Evolutionary conservation across 2,797 vertebrate species (phyloP), one percentile per base, ranked within the genome.

Genomic region (Microhierax caerulescens): DNA sequence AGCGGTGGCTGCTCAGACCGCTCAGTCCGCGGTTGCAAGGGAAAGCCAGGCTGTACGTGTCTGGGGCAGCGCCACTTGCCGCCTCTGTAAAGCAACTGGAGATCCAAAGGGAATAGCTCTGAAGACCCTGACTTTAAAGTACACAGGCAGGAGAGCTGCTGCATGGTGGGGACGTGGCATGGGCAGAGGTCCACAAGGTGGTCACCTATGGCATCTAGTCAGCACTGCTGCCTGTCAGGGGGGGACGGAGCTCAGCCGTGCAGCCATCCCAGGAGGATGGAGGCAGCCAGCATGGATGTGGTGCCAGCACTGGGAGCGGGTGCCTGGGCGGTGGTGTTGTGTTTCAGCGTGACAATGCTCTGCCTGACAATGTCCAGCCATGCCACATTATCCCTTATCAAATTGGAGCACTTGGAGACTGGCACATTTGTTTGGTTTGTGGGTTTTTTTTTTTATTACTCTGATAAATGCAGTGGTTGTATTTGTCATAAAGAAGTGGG

Each of bases 91-190:
- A 63, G n/a, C 34, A 8, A 1, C 2, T 24, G 53, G 47, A 68
- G 32, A 24, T 48, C 57, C 12, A 28, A 15, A 20, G 20, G 18
- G 54, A 28, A 13, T 8, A 12, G 22, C 2, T 25, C 18, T 21
- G 54, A 51, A 83, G 75, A 57, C 13, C 22, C 59, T 13, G 13
- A 10, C 56, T 74, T 85, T 47, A 67, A 64, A 72, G 64, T n/a
- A 27, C 23, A 4, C 7, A 28, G 30, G 25, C 61, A 70, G 69
- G 64, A 77, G 37, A 76, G 21, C 13, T 70, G 50, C 47, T 32
- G 5, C 5, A 0, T 43, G n/a, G 30, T 45, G 45, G 27, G 15
- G 24, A 21, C 0, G 1, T 51, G 39, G 30, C 1, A 0, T 1
- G 2, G 37, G 19, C 13, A 16, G 32, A 65, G 28, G 18, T 73